Base-by-base conservation (phyloP, 2,113 vertebrate genomes). In the Sorex araneus region DNA sequence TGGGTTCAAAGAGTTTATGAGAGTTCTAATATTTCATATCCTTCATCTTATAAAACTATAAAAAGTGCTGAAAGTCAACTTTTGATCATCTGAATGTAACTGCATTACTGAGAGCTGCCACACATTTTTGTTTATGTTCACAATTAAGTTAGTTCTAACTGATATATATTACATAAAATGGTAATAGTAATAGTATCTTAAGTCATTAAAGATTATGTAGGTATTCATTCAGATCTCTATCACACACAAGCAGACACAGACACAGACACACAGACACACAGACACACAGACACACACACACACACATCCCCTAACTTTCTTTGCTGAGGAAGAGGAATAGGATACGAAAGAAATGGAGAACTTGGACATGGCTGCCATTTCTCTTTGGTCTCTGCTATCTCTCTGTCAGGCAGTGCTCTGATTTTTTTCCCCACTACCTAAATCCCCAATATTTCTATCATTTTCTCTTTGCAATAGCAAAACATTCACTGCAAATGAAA, bases 401-500 rank as follows among this genome's bases (percentile, higher is more conserved):
- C 89, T 84, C 75, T 54, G 15, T 43, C 34, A 91, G 74, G 43
- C 13, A 77, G 13, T 13, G 34, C 11, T 83, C 34, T 91, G 28
- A 78, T 77, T 87, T 27, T 75, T 94, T 93, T 27, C 15, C 27
- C 15, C 13, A 91, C 34, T 78, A 36, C 57, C 50, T 91, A 83
- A 84, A 71, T 66, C 45, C 30, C 70, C 18, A 40, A 78, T 32
- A 91, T 64, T 57, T 79, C 6, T 71, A 64, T 84, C 32, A 32
- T 23, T 67, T 60, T 71, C 27, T 67, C 66, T 71, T 77, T 74
- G 43, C 77, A 69, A 85, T 45, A 93, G 73, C 54, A 84, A 50
- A 84, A 73, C 36, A 74, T 85, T 91, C 73, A 34, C 16, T 84
- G 69, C 54, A 91, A 81, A 90, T 93, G 54, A 96, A 94, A 95